A percentile compares a stretch with the other conserved stretches of the same genome.
These are phyloP conservation scores for Liodrosophila aerea DNA, from an alignment of 2,888 invertebrate genomes.

Conservation along the genomic window DNA sequence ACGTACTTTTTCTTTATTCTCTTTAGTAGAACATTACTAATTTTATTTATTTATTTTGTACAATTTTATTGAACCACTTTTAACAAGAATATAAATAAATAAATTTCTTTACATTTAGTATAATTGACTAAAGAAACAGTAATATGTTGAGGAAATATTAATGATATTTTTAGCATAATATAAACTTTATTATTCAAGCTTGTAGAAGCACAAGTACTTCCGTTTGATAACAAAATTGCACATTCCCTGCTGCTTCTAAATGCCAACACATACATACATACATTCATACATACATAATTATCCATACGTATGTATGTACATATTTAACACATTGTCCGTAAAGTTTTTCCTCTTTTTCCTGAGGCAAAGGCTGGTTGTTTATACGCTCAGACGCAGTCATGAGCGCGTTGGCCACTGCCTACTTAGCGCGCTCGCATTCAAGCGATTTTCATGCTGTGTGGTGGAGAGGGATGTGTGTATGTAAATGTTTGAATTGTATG, in stretches of 20 bases:
- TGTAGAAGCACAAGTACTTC: conserved; percentile 18
- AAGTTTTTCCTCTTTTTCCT: conserved; percentile 38
- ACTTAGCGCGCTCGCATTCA: conserved; percentile 37
- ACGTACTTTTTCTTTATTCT: too few species aligned
- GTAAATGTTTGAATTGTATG: conserved; percentile 68
- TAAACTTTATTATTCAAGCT: too few species aligned
- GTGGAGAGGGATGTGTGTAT: conserved; percentile 38
- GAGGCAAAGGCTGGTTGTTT: conserved; percentile 60
- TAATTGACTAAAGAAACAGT: too few species aligned
- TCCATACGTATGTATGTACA: conserved; percentile 7
- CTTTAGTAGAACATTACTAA: too few species aligned
- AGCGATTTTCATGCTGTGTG: conserved; percentile 23
- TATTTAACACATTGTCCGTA: conserved; percentile 1
- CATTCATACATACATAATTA: too few species aligned
- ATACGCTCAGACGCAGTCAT: conserved; percentile 74
- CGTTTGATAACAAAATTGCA: conserved; percentile 45
- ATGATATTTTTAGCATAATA: too few species aligned
- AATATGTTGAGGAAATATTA: too few species aligned
- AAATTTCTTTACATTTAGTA: neutral
- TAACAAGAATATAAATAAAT: neutral
- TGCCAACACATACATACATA: too few species aligned
- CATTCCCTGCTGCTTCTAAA: too few species aligned
- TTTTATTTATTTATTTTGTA: too few species aligned
- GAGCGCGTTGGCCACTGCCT: conserved; percentile 79
- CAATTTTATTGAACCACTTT: too few species aligned